A percentile compares a stretch with the other conserved stretches of the same genome.
Evolutionary conservation across 2,113 vertebrate species (phyloP).

Genomic region (Vanacampus margaritifer): DNA sequence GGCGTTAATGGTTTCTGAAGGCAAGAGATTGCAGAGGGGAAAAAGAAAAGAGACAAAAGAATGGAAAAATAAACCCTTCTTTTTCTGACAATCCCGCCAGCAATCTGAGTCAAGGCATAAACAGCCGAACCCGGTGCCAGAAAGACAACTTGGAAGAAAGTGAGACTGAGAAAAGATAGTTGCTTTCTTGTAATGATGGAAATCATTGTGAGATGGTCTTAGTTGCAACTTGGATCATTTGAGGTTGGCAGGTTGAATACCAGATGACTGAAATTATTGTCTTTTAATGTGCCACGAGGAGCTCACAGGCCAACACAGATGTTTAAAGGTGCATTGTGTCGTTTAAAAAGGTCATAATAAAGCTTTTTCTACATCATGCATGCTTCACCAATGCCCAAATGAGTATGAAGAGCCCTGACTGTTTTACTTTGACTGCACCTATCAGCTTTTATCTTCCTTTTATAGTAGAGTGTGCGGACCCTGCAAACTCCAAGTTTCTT

Average conservation of each 20-base stretch:
- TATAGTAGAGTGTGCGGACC: too few relatives aligned
- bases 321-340: too few relatives aligned
- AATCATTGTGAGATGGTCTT: slow-evolving; percentile 27
- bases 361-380: too few relatives aligned
- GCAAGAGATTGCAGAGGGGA: slow-evolving; percentile 84
- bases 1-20: slow-evolving; percentile 94
- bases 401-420: too few relatives aligned
- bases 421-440: too few relatives aligned
- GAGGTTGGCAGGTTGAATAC: slow-evolving; percentile 14
- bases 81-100: slow-evolving; percentile 82
- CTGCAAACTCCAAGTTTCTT: too few relatives aligned
- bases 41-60: slow-evolving; percentile 65
- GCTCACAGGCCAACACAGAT: neutral
- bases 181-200: slow-evolving; percentile 46
- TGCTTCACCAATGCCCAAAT: too few relatives aligned
- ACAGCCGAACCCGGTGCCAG: slow-evolving; percentile 80
- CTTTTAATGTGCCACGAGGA: neutral
- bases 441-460: too few relatives aligned
- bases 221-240: slow-evolving; percentile 20
- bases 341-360: too few relatives aligned
- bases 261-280: slow-evolving; percentile 9
- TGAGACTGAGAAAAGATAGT: slow-evolving; percentile 33
- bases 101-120: slow-evolving; percentile 87
- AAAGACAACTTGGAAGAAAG: slow-evolving; percentile 58
- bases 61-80: slow-evolving; percentile 81